Percentiles rank a stretch among this genome's conserved stretches.
Evolutionary conservation across 2,888 invertebrate species (phyloP).

Genomic region (Bursaphelenchus okinawaensis): DNA sequence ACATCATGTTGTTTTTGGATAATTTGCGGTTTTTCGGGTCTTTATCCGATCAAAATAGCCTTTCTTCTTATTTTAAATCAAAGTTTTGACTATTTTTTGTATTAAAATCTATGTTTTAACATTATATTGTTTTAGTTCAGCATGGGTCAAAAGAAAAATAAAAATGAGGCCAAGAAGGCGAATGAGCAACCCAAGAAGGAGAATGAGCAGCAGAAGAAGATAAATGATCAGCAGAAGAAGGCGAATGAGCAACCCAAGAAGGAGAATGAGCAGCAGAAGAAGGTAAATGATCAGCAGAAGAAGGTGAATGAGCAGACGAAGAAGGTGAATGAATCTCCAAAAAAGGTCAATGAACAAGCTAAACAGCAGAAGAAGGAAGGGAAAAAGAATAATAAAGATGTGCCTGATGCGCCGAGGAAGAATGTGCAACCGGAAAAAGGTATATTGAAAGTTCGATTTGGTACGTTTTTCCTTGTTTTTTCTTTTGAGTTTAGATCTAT

Average conservation of each 20-base stretch:
- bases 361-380: background rate
- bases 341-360: background rate
- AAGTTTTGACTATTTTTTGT: background rate
- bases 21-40: no score
- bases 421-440: background rate
- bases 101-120: background rate
- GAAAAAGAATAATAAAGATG: background rate
- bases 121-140: background rate
- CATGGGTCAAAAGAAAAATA: background rate
- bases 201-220: background rate
- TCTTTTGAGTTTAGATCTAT: background rate
- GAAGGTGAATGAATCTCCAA: background rate
- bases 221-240: background rate
- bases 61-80: background rate
- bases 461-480: conserved; percentile 6
- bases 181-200: background rate
- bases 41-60: no score
- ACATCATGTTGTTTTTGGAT: background rate
- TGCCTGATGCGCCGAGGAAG: background rate
- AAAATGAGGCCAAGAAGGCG: background rate
- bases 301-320: background rate
- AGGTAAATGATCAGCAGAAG: background rate
- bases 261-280: background rate
- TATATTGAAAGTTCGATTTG: conserved; percentile 20
- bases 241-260: background rate